Evolutionary conservation across 2,797 vertebrate genomes (phyloP).

Genomic region (Knipowitschia caucasica): DNA sequence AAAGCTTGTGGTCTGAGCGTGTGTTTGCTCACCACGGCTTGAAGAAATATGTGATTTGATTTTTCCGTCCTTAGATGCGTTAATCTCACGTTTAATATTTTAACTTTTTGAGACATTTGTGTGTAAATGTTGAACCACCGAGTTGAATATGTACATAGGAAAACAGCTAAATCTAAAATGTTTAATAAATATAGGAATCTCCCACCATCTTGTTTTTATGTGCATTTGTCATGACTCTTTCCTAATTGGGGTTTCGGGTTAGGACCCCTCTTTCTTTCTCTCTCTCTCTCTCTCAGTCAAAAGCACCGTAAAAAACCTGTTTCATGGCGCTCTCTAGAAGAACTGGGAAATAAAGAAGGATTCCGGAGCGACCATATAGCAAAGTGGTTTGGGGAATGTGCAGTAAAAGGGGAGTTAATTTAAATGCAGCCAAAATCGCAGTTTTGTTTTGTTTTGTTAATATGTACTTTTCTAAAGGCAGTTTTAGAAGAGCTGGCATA

Average conservation of each 20-base stretch:
- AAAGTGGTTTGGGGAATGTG: conserved; percentile 30
- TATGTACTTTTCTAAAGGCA: background rate
- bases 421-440: background rate
- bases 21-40: background rate
- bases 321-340: conserved; percentile 42
- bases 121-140: background rate
- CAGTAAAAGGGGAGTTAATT: conserved; percentile 46
- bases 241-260: conserved; percentile 14
- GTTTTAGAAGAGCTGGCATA: background rate
- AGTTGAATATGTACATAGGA: background rate
- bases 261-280: conserved; percentile 13
- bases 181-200: background rate
- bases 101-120: background rate
- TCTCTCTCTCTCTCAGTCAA: conserved; percentile 38
- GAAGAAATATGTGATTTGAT: background rate
- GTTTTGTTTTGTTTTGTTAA: background rate
- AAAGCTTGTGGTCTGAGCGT: background rate
- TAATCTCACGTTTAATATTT: background rate
- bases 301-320: conserved; percentile 46
- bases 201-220: conserved; percentile 1
- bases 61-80: background rate
- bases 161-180: no score
- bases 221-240: conserved; percentile 2
- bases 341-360: conserved; percentile 30
- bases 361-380: conserved; percentile 19